Evolutionary conservation across 2,888 invertebrate genomes (phyloP).

Genomic region (Chrysolina oricalcia): DNA sequence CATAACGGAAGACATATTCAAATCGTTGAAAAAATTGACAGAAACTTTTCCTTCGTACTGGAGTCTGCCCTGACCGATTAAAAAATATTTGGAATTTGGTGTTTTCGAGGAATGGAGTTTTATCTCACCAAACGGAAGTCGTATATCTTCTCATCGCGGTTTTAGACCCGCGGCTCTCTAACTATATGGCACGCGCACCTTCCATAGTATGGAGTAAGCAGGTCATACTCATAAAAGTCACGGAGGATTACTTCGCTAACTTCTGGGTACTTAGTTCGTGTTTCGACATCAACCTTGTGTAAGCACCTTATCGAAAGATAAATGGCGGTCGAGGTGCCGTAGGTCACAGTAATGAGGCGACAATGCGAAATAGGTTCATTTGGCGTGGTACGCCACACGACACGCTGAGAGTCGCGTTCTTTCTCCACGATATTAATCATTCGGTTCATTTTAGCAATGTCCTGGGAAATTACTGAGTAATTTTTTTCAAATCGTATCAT

Average conservation of each 20-base stretch:
- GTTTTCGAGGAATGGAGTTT: too few relatives aligned
- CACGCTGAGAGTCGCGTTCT: too few relatives aligned
- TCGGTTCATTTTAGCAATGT: conserved; percentile 37
- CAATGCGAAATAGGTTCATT: conserved; percentile 14
- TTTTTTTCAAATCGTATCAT: conserved; percentile 33
- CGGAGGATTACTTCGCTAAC: conserved; percentile 22
- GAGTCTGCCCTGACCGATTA: too few relatives aligned
- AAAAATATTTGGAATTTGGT: too few relatives aligned
- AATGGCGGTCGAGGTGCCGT: conserved; percentile 35
- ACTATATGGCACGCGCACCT: not conserved
- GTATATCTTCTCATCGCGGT: too few relatives aligned
- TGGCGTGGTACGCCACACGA: too few relatives aligned
- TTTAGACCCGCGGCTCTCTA: too few relatives aligned
- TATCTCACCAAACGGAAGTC: too few relatives aligned
- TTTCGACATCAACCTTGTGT: conserved; percentile 27
- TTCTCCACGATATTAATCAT: too few relatives aligned
- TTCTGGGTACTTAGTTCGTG: conserved; percentile 5
- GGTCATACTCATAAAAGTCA: conserved; percentile 43
- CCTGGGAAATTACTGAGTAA: conserved; percentile 21
- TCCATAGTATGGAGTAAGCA: conserved; percentile 19
- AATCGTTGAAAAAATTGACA: too few relatives aligned
- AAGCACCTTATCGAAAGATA: conserved; percentile 34
- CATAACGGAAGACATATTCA: too few relatives aligned
- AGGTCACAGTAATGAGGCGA: conserved; percentile 35
- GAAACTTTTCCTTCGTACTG: too few relatives aligned